Percentiles rank a stretch among this genome's conserved stretches.
These are phyloP conservation scores for Caenorhabditis brenneri DNA, from an alignment of 1,140 invertebrate species.

Conservation along the genomic window DNA sequence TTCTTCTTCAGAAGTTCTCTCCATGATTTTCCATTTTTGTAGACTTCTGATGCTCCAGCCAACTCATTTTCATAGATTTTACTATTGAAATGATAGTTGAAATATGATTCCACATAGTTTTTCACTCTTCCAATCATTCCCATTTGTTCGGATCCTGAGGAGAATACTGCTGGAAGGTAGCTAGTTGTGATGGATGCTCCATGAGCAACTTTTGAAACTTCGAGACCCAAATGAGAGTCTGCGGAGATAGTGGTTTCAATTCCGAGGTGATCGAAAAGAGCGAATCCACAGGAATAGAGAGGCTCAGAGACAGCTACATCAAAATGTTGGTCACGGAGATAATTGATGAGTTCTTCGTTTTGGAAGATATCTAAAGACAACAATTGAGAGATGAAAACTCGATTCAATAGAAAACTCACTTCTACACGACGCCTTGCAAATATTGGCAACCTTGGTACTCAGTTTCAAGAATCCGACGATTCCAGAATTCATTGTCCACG, in stretches of 20 bases:
- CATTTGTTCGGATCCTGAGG: constrained; percentile 11
- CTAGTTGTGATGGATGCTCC: constrained; percentile 26
- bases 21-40: constrained; percentile 25
- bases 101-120: constrained; percentile 20
- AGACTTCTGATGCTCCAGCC: background rate
- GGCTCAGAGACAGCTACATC: constrained; percentile 17
- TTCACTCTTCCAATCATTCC: background rate
- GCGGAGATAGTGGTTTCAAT: background rate
- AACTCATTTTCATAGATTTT: constrained; percentile 6
- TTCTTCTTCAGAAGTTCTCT: constrained; percentile 11
- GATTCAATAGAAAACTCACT: background rate
- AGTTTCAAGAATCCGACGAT: constrained; percentile 2
- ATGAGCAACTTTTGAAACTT: constrained; percentile 23
- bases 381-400: too few species aligned
- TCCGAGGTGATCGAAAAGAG: constrained; percentile 24
- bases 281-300: constrained; percentile 5
- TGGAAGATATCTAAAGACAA: background rate
- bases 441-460: background rate
- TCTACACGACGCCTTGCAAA: constrained; percentile 7
- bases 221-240: background rate
- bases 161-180: constrained; percentile 17
- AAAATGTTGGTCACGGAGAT: constrained; percentile 25
- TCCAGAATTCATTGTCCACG: background rate
- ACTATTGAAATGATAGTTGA: constrained; percentile 24
- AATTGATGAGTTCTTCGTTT: background rate